phyloP scores from a whole-genome alignment of 2,113 vertebrate species.

The Seriola dumerili region DNA sequence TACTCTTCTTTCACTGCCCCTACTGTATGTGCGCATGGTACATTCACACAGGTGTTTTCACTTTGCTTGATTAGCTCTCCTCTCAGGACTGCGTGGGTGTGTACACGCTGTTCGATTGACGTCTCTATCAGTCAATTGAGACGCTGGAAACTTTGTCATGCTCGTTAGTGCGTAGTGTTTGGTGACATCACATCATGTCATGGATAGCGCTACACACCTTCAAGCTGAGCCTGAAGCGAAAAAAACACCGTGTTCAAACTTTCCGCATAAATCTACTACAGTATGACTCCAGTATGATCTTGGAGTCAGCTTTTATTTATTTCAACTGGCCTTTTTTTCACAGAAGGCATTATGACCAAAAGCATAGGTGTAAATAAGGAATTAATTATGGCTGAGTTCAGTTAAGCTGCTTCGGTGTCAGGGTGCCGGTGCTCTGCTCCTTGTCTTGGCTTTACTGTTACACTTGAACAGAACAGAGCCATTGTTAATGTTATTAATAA shows the following conservation, averaged over 20 bases:
- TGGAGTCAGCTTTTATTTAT: not conserved
- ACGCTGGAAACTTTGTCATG: not conserved
- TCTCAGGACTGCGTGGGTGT: not conserved
- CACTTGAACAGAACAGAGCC: not conserved
- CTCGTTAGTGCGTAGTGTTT: not conserved
- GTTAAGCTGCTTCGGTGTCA: not conserved
- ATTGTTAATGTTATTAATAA: not conserved
- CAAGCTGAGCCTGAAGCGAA: not conserved
- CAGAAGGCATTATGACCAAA: not conserved
- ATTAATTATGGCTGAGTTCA: not conserved
- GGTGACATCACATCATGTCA: not conserved
- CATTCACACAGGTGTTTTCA: constrained; percentile 19
- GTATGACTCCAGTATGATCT: not conserved
- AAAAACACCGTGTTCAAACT: not conserved
- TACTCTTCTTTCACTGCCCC: not conserved
- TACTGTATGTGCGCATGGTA: not conserved
- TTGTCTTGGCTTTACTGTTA: not conserved
- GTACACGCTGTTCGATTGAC: constrained; percentile 4
- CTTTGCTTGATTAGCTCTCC: constrained; percentile 4
- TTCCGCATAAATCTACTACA: not conserved
- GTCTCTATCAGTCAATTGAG: constrained; percentile 1
- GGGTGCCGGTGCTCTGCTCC: not conserved
- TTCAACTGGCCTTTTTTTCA: not conserved
- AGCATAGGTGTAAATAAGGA: not conserved
- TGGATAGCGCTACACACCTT: not conserved